phyloP scores from a whole-genome alignment of 2,888 invertebrate genomes.

The Lymantria dispar region DNA sequence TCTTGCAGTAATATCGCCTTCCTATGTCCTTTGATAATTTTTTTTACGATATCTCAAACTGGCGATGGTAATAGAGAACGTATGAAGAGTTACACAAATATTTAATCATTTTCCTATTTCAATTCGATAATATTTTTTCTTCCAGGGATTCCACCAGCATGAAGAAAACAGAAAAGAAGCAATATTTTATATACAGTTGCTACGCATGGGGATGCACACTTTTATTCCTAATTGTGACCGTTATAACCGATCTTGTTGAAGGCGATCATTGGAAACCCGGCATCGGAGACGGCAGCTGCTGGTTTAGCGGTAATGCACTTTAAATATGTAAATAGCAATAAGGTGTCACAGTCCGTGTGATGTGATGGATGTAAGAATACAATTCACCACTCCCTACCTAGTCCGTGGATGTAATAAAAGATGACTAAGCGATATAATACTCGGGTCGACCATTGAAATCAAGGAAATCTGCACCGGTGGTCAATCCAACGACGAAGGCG shows the following conservation, averaged over 20 bases:
- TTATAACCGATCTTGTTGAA: constrained; percentile 79
- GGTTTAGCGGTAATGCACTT: constrained; percentile 83
- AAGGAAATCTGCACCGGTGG: no score
- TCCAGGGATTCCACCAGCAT: constrained; percentile 62
- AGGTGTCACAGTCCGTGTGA: no score
- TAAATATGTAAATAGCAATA: neutral
- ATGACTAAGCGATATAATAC: no score
- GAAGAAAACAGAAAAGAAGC: constrained; percentile 72
- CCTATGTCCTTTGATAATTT: no score
- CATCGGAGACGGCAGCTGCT: constrained; percentile 82
- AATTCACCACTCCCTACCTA: no score
- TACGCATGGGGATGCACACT: constrained; percentile 84
- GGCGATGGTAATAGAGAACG: no score
- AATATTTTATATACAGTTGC: constrained; percentile 79
- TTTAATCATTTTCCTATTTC: neutral
- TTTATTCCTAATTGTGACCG: constrained; percentile 72
- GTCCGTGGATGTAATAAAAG: no score
- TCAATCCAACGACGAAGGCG: no score
- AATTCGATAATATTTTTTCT: constrained; percentile 6
- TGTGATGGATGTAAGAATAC: no score
- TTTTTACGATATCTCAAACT: no score
- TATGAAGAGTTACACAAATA: neutral
- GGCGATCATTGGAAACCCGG: constrained; percentile 81
- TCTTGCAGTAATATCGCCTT: no score
- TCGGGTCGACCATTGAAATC: no score